Base-by-base conservation (phyloP, 2,113 vertebrate species). In the Colius striatus region DNA sequence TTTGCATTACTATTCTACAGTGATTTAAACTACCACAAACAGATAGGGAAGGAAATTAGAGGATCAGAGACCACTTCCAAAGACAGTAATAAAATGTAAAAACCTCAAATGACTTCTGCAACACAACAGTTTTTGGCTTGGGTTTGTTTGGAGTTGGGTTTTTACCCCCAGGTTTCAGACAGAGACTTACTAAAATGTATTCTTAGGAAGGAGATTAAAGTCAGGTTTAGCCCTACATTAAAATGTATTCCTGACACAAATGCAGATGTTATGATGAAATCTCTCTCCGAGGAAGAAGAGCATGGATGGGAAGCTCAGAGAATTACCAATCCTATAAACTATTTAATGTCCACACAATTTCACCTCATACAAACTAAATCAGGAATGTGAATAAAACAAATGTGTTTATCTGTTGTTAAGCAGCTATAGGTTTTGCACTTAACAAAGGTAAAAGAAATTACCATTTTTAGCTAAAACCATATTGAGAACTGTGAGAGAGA, bases 11-110 rank as follows among this genome's bases (percentile, higher is more conserved):
- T 76, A 41, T 67, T 57, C 34, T 58, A 60, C 36, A 72, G 67
- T 88, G 45, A 65, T 61, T 95, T 84, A 86, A 92, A 71, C 23
- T 54, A 86, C 55, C 30, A 32, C 29, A 15, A 92, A 57, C 27
- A 92, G 21, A 12, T 50, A 87, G 11, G 19, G 30, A 73, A 80
- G 34, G 10, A 74, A 91, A 71, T 71, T 4, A 74, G 32, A 92
- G 67, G 5, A 76, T 72, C 71, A 75, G 63, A 54, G 30, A 72
- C 11, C 23, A 36, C 30, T 76, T 81, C 60, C 43, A 36, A 48
- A 84, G 9, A 27, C 10, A 48, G 48, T n/a, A 67, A 86, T 68
- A 90, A 90, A 89, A 84, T 13, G 11, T 36, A 30, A 83, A 88
- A 58, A 84, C 27, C 6, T 63, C 25, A 73, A 62, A 70, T 9